These are phyloP conservation scores for Lerista edwardsae DNA, from an alignment of 2,797 vertebrate genomes.

Conservation along the genomic window DNA sequence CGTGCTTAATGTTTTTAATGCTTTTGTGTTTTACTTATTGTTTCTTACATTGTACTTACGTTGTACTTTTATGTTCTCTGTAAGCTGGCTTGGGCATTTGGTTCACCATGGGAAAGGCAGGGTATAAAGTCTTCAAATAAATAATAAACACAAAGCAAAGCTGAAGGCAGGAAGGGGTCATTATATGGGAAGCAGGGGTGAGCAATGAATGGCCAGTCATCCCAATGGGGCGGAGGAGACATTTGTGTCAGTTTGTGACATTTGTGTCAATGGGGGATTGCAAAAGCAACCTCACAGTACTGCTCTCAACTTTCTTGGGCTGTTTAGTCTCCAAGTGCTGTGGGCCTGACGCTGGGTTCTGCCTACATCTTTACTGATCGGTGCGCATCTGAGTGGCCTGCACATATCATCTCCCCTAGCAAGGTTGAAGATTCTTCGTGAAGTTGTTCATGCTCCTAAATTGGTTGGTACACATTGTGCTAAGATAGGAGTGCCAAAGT, in stretches of 20 bases:
- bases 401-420: background rate
- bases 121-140: too few relatives aligned
- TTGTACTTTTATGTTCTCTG: too few relatives aligned
- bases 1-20: too few relatives aligned
- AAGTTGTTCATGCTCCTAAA: background rate
- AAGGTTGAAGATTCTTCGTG: background rate
- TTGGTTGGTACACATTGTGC: conserved; percentile 2
- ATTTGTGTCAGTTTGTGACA: background rate
- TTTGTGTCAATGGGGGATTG: background rate
- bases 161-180: background rate
- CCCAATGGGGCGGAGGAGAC: background rate
- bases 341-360: background rate
- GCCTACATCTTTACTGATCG: background rate
- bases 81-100: too few relatives aligned
- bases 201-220: background rate
- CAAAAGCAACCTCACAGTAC: background rate
- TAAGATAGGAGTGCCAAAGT: background rate
- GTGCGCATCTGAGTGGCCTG: background rate
- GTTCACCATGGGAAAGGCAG: too few relatives aligned
- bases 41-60: too few relatives aligned
- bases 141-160: too few relatives aligned
- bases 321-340: background rate
- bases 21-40: too few relatives aligned
- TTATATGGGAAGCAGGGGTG: background rate
- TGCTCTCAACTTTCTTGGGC: background rate